phyloP scores from a whole-genome alignment of 2,113 vertebrate species.

The Zosterops japonicus region DNA sequence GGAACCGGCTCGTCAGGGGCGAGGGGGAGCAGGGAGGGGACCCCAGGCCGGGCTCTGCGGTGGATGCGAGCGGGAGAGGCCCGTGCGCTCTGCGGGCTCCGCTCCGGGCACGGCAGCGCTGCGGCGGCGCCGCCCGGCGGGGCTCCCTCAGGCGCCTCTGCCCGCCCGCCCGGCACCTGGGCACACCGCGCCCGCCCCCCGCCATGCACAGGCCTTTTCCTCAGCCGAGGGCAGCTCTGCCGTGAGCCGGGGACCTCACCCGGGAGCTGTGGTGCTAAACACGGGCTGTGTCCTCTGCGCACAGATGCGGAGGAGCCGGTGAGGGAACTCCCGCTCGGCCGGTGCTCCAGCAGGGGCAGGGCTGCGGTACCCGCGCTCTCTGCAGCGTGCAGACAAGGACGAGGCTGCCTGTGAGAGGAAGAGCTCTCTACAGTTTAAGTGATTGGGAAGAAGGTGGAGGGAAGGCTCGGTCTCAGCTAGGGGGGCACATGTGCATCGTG shows the following conservation, averaged over 20 bases:
- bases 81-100: neutral
- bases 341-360: neutral
- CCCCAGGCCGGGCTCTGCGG: neutral
- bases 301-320: neutral
- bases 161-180: neutral
- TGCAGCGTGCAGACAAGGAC: neutral
- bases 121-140: neutral
- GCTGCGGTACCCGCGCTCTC: neutral
- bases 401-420: neutral
- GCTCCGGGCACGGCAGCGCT: neutral
- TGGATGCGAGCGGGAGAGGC: neutral
- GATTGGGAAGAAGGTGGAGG: neutral
- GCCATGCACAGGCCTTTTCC: fast-evolving
- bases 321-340: neutral
- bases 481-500: fast-evolving
- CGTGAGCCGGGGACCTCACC: neutral
- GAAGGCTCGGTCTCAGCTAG: neutral
- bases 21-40: neutral
- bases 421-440: neutral
- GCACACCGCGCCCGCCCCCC: neutral
- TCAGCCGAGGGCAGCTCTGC: neutral
- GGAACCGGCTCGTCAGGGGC: neutral
- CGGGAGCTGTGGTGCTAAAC: neutral
- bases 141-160: neutral
- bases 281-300: neutral